Base-by-base conservation (phyloP, 2,113 vertebrate species). In the Lophochroa leadbeateri region DNA sequence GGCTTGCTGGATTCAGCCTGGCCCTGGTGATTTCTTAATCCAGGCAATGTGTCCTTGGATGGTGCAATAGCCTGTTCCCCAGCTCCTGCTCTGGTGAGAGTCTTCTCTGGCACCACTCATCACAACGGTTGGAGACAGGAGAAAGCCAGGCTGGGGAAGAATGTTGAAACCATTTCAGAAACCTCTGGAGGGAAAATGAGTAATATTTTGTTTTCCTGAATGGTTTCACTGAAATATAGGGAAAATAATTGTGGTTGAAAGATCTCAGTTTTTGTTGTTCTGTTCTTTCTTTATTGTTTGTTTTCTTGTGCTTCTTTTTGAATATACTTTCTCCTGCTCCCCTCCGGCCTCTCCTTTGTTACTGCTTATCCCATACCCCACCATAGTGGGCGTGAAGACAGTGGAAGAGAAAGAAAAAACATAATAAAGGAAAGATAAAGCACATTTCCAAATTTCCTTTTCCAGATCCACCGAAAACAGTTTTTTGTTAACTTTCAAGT, bases 191-290 rank as follows among this genome's bases (percentile, higher is more conserved):
- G 81, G 80, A 96, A 92, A 91, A 94, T 82, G 43, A 94, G 77
- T 96, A 92, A 89, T 95, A 92, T 92, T 96, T 92, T 94, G 81
- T 94, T 94, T 92, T 93, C 76, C 74, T 92, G 86, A 92, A 91
- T 94, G 47, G 60, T 75, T 95, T 89, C 69, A 83, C 55, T 96
- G 91, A 96, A 95, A 86, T 86, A 70, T 86, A 93, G 88, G 64
- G 71, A 77, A 93, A 96, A 96, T 96, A 90, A 95, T 93, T 93
- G 82, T 71, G 77, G 82, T 63, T 96, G 94, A 85, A 96, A 96
- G 87, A 74, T 82, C 46, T 80, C 87, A 20, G 68, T 17, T 96
- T 96, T 94, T 80, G 43, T 89, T 94, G 65, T 76, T 69, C 23
- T 82, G 25, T 70, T 92, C 49, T 63, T 86, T 87, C 67, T 71